Evolutionary conservation across 2,888 invertebrate species (phyloP), one percentile per base, ranked within the genome.

Genomic region (Teinopalpus imperialis): DNA sequence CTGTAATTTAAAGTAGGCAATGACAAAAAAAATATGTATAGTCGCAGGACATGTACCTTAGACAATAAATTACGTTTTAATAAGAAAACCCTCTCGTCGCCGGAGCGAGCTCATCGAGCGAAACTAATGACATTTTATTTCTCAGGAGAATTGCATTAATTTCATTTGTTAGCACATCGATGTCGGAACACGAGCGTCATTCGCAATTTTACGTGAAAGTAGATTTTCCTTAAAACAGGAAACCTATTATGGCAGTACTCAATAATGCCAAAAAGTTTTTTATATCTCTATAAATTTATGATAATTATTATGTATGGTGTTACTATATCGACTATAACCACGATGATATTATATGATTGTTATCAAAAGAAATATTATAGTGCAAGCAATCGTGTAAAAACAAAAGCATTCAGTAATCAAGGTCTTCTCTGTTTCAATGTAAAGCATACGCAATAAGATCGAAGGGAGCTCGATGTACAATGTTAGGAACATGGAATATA

Each of bases 121-220:
- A 74, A 78, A 81, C 81, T 86, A 86, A 87, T 81, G 81, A 81
- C 81, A 79, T 85, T 83, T 83, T 85, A 85, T 83, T 81, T 80
- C 87, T 81, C 86, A 58, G 55, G 87, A 81, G 87, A 70, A 78
- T 81, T 82, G 83, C 81, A 83, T 83, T 87, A 86, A 87, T 85
- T 85, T 86, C 80, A 86, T 86, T 87, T 83, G 79, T 77, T 76
- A 75, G 74, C 78, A 71, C 76, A 81, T 80, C 77, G 81, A 72
- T 73, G 72, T 74, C 70, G 75, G 74, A 69, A 74, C 71, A 69
- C 66, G 66, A 60, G 61, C 62, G 62, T 48, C 40, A 47, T 66
- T 67, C 71, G 66, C 66, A 69, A 70, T 63, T 68, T 66, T 57
- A 59, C 55, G 63, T 60, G 61, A 69, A 74, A 79, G 74, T 74